A percentile compares a stretch with the other conserved stretches of the same genome.
Conservation (phyloP, 2,797 vertebrate species). For the Phrynocephalus vlangalii region DNA sequence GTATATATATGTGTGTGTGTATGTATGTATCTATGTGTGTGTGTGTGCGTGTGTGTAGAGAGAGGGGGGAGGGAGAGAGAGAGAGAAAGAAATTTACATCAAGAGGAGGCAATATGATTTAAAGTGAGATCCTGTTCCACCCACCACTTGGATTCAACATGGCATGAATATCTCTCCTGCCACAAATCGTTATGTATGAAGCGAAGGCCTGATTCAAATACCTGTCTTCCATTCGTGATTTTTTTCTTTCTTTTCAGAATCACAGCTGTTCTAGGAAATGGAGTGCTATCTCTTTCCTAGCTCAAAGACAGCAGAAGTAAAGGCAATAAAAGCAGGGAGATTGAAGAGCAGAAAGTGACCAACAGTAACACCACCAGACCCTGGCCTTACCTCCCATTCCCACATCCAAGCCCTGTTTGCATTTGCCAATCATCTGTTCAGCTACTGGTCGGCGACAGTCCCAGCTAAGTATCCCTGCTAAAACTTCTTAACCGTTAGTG, state of each 20-base stretch:
- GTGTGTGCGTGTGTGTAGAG: no score
- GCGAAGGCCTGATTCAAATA: background rate
- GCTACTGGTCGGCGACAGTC: no score
- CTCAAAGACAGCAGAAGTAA: background rate
- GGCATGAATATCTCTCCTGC: conserved; percentile 10
- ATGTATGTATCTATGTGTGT: no score
- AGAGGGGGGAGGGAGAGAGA: no score
- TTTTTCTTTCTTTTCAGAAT: background rate
- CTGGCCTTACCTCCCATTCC: background rate
- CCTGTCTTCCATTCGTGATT: background rate
- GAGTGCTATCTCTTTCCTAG: background rate
- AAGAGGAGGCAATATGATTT: conserved; percentile 29
- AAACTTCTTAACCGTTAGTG: no score
- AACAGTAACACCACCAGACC: no score
- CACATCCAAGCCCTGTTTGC: background rate
- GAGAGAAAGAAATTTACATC: conserved; percentile 7
- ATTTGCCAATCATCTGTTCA: background rate
- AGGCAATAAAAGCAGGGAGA: background rate
- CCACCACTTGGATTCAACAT: background rate
- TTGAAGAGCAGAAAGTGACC: background rate
- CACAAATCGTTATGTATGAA: conserved; percentile 8
- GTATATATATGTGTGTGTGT: no score
- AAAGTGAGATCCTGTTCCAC: conserved; percentile 32
- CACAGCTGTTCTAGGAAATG: background rate
- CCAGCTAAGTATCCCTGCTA: background rate